Evolutionary conservation across 92 coral and sea anemone genomes (phyloP).

Genomic region (Galaxea fascicularis): DNA sequence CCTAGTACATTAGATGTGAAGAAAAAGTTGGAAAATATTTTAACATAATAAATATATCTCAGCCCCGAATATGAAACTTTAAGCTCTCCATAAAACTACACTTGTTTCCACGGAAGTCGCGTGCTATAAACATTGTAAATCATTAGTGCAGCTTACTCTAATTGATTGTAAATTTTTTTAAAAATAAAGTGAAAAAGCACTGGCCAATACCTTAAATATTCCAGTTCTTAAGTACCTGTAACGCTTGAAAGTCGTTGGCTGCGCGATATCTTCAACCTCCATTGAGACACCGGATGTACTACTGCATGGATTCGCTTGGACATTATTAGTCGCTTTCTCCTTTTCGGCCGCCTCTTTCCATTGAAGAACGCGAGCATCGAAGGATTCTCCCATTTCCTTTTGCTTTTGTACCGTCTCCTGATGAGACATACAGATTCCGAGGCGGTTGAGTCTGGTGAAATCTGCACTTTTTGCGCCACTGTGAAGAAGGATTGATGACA

Average conservation of each 20-base stretch:
- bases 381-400: constrained; percentile 40
- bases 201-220: neutral
- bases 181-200: too few relatives aligned
- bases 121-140: too few relatives aligned
- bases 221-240: neutral
- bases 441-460: constrained; percentile 34
- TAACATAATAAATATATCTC: too few relatives aligned
- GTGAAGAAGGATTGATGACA: constrained; percentile 46
- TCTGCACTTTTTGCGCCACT: constrained; percentile 61
- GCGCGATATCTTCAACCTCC: neutral
- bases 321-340: too few relatives aligned
- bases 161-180: too few relatives aligned
- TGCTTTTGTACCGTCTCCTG: constrained; percentile 37
- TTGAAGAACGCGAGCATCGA: constrained; percentile 25
- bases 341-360: constrained; percentile 40
- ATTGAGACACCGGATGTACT: neutral
- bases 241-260: neutral
- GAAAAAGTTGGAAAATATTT: too few relatives aligned
- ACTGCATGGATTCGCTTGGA: neutral
- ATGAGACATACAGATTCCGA: constrained; percentile 59
- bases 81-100: too few relatives aligned
- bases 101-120: too few relatives aligned
- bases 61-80: too few relatives aligned
- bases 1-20: too few relatives aligned
- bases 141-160: too few relatives aligned